Evolutionary conservation across 2,888 invertebrate species (phyloP), one percentile per base, ranked within the genome.

Genomic region (Dinocampus coccinellae): DNA sequence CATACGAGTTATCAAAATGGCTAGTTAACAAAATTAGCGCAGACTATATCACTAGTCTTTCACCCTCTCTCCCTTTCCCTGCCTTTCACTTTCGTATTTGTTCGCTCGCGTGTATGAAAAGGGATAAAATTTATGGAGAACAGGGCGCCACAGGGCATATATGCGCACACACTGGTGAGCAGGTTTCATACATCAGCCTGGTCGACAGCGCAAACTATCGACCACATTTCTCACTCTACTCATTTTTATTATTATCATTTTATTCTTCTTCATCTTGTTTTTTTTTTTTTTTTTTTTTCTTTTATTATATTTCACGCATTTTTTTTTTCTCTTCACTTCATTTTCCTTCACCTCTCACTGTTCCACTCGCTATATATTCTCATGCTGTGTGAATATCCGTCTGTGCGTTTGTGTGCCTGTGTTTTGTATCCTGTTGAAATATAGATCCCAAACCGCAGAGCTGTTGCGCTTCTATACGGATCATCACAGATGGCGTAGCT

Each of bases 81-180:
- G n/a, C 39, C 39, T n/a, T 39, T 11, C 39, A 39, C 16, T 47
- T 7, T 16, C 16, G 7, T 16, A 7, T 47, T 7, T 47, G n/a
- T 9, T 47, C n/a, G 9, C 47, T 47, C 47, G 47, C 47, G 47
- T 47, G 47, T 47, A 26, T 20, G 67, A 13, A 55, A 65, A 68
- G 70, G 70, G 70, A 70, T 72, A 76, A 76, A 79, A 79, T 79
- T 79, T 78, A 79, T 79, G 75, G 77, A 75, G 75, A 75, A 73
- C 73, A 71, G 69, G 73, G 71, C n/a, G 55, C 55, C 55, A 24
- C 24, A 13, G 55, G 55, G 55, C 52, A 53, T 26, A 13, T 16
- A 70, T 72, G 74, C 67, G 29, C 69, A 34, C 69, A 69, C 65
- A 64, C 60, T 62, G 39, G 71, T 71, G 65, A 72, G 39, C 69